A percentile compares a stretch with the other conserved stretches of the same genome.
Evolutionary conservation across 2,888 invertebrate species (phyloP).

Genomic region (Tenthredo amoena): DNA sequence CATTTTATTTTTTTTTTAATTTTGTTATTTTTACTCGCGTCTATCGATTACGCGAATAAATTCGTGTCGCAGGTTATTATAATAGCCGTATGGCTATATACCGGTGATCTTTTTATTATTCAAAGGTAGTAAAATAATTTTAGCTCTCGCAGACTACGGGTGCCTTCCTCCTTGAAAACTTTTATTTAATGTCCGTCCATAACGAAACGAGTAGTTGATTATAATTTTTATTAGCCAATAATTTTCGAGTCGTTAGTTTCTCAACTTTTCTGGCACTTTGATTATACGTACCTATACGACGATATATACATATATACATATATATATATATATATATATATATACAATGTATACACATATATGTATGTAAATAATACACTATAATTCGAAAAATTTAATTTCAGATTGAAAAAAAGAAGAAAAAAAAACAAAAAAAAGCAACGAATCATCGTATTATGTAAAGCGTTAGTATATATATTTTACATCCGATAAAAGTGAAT

Average conservation of each 20-base stretch:
- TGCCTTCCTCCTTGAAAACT: neutral
- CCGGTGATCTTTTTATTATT: too few relatives aligned
- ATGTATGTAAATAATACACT: neutral
- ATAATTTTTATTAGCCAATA: slow-evolving; percentile 40
- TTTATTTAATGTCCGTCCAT: neutral
- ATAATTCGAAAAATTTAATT: too few relatives aligned
- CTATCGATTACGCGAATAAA: too few relatives aligned
- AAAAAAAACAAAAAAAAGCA: too few relatives aligned
- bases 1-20: neutral
- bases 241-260: slow-evolving; percentile 18
- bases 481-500: too few relatives aligned
- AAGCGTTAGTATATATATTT: neutral
- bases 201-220: slow-evolving; percentile 37
- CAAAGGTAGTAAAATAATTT: too few relatives aligned
- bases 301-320: neutral
- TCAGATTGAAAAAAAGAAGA: neutral
- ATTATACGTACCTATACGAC: neutral
- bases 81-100: too few relatives aligned
- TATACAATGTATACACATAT: too few relatives aligned
- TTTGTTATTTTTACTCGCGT: neutral
- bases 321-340: too few relatives aligned
- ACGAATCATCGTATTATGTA: neutral
- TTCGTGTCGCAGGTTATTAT: too few relatives aligned
- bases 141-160: too few relatives aligned
- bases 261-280: neutral